These are phyloP conservation scores for Indri indri DNA, from an alignment of 2,113 vertebrate species.

Conservation along the genomic window DNA sequence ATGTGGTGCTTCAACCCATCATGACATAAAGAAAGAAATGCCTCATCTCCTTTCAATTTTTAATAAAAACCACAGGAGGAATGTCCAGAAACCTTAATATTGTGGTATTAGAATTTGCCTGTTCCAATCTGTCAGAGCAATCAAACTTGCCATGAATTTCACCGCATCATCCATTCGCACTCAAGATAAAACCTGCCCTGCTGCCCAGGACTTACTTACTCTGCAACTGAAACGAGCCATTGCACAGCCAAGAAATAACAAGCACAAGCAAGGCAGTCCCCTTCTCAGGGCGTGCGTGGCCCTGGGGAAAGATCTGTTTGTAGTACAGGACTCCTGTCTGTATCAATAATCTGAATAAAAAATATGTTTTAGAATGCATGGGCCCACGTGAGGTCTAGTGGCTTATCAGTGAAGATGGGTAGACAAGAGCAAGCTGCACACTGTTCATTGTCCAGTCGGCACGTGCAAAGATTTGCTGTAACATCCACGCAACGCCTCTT, in stretches of 20 bases:
- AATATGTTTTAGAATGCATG: not conserved
- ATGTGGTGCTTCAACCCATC: not conserved
- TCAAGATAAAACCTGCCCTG: not conserved
- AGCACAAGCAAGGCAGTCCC: not conserved
- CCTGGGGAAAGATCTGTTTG: not conserved
- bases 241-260: not conserved
- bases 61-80: not conserved
- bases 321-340: not conserved
- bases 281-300: not conserved
- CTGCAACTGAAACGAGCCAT: not conserved
- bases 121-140: not conserved
- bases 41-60: not conserved
- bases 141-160: not conserved
- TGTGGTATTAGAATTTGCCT: not conserved
- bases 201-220: not conserved
- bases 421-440: not conserved
- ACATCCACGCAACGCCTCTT: not conserved
- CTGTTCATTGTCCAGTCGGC: not conserved
- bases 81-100: not conserved
- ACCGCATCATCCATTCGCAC: not conserved
- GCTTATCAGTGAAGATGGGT: not conserved
- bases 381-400: not conserved
- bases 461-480: not conserved
- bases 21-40: not conserved
- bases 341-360: not conserved